A percentile compares a stretch with the other conserved stretches of the same genome.
Evolutionary conservation across 2,797 vertebrate genomes (phyloP).

Genomic region (Darevskia mixta): DNA sequence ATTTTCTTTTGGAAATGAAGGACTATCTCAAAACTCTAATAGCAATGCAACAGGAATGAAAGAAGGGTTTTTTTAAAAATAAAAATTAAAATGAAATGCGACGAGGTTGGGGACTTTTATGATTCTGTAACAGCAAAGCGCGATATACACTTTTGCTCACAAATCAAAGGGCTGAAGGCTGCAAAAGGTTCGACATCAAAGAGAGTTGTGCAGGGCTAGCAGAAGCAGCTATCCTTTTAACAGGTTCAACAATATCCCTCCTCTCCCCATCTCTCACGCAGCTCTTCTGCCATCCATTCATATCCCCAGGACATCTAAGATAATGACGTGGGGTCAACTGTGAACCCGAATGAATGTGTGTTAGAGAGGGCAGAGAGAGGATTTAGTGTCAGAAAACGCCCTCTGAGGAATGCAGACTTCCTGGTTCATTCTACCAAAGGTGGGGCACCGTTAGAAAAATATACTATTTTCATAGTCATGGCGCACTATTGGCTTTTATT

Average conservation of each 20-base stretch:
- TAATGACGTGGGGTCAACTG: constrained; percentile 69
- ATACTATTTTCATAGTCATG: not conserved
- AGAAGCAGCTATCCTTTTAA: constrained; percentile 77
- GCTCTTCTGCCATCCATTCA: constrained; percentile 75
- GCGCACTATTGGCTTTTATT: not conserved
- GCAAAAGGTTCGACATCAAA: constrained; percentile 74
- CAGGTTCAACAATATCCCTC: constrained; percentile 73
- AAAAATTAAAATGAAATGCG: constrained; percentile 65
- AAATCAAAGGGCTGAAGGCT: constrained; percentile 76
- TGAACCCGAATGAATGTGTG: constrained; percentile 41
- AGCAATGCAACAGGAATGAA: constrained; percentile 30
- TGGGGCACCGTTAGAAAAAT: constrained; percentile 44
- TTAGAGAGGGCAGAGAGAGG: constrained; percentile 35
- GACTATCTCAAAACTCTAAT: rapidly evolving
- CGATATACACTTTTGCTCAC: constrained; percentile 69
- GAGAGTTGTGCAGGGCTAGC: constrained; percentile 69
- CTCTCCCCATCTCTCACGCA: constrained; percentile 74
- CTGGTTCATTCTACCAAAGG: constrained; percentile 53
- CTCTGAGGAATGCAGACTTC: constrained; percentile 34
- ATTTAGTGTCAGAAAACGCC: constrained; percentile 47
- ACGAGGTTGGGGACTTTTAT: constrained; percentile 69
- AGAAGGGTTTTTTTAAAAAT: constrained; percentile 55
- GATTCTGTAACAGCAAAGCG: constrained; percentile 71
- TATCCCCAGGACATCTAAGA: constrained; percentile 72
- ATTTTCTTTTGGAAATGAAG: constrained; percentile 34